phyloP scores from a whole-genome alignment of 2,888 invertebrate species.

The Maniola hyperantus region DNA sequence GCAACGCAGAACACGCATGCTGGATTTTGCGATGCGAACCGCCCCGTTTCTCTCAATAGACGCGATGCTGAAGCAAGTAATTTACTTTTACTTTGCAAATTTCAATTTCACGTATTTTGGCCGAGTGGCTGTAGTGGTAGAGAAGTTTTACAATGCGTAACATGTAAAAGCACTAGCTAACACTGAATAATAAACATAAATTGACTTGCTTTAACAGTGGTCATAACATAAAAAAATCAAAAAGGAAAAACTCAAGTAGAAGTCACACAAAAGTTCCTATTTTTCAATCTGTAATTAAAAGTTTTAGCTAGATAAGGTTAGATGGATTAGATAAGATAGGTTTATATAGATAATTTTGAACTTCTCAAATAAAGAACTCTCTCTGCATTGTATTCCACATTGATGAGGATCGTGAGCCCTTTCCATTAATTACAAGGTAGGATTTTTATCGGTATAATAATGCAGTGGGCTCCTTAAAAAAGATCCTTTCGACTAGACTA shows the following conservation, averaged over 20 bases:
- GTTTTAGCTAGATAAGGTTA: no score
- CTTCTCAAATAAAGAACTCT: no score
- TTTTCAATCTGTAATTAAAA: no score
- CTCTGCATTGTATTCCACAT: no score
- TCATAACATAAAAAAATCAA: not conserved
- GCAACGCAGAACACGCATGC: slow-evolving; percentile 7
- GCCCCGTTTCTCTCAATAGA: not conserved
- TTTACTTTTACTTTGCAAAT: not conserved
- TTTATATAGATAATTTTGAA: no score
- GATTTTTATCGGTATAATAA: no score
- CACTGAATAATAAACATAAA: slow-evolving; percentile 3
- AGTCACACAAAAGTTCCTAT: not conserved
- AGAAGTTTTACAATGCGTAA: not conserved
- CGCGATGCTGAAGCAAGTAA: slow-evolving; percentile 13
- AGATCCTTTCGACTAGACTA: no score
- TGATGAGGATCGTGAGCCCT: no score
- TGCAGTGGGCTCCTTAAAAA: no score
- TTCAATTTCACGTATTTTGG: not conserved
- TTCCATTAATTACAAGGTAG: no score
- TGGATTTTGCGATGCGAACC: slow-evolving; percentile 2
- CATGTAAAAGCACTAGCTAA: not conserved
- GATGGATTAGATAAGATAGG: no score
- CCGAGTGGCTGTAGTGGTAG: not conserved
- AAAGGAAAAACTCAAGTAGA: slow-evolving; percentile 7
- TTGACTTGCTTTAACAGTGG: slow-evolving; percentile 10